These are phyloP conservation scores for Ophioderma brevispina DNA, from an alignment of 35 echinoderm and acorn worm species.

Conservation along the genomic window DNA sequence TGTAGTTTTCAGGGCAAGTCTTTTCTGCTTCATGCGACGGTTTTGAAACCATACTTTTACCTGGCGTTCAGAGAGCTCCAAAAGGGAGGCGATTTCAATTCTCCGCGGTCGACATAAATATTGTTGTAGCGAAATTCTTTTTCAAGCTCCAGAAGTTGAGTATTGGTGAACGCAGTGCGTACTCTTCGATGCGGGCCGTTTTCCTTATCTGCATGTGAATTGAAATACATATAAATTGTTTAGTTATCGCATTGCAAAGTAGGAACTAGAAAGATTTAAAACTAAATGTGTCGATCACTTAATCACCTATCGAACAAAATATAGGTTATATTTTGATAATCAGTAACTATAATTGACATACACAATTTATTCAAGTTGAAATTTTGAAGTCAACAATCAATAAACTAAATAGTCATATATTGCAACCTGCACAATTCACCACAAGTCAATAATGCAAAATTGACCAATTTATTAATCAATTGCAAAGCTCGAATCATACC, in stretches of 20 bases:
- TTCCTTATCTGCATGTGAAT: not conserved
- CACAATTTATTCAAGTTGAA: no score
- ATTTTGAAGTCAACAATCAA: no score
- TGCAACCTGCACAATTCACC: no score
- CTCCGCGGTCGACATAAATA: conserved; percentile 91
- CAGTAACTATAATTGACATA: no score
- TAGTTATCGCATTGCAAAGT: not conserved
- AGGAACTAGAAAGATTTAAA: not conserved
- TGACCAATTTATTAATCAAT: no score
- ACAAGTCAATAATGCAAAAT: no score
- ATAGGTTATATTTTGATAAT: no score
- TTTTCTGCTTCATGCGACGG: conserved; percentile 61
- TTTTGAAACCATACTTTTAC: conserved; percentile 80
- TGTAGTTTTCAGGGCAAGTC: conserved; percentile 38
- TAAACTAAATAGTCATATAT: no score
- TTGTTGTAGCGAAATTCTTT: conserved; percentile 87
- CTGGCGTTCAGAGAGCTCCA: conserved; percentile 92
- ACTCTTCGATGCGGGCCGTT: conserved; percentile 50
- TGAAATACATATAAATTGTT: not conserved
- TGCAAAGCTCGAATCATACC: no score
- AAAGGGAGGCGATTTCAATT: conserved; percentile 89
- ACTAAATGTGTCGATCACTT: not conserved
- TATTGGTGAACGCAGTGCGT: conserved; percentile 92
- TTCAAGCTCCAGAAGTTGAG: conserved; percentile 91
- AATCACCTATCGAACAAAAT: no score